Base-by-base conservation (phyloP, 2,797 vertebrate genomes). In the Silurus lanzhouensis region DNA sequence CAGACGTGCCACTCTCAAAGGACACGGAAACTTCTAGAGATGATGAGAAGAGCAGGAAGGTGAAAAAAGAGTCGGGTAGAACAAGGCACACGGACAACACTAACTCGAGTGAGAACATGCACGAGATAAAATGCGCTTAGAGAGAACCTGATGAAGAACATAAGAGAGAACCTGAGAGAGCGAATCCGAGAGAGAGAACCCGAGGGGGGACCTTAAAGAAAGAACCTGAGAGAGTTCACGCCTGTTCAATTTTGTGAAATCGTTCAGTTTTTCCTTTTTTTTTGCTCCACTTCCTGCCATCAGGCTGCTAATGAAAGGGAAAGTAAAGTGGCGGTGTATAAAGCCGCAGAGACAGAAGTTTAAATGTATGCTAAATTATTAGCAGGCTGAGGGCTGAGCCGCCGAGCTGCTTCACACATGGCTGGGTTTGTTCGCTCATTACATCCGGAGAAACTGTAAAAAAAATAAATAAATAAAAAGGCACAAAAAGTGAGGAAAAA, bases 1-100 rank as follows among this genome's bases (percentile, higher is more conserved):
- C 88, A 0, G 96, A 96, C 46, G 96, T 95, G 27, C 94, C 88
- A 0, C 91, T 93, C 92, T 97, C 96, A 91, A 97, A 96, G 68
- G 95, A 85, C 10, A 96, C 95, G 71, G 96, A 96, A 86, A 97
- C 95, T 87, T 97, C 96, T 97, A 93, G 57, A 95, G 91, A 60
- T 7, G 22, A 1, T 86, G 20, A 90, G 31, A 82, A 82, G 70
- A 74, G 22, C 1, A 89, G 68, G 44, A n/a, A 44, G 13, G 17
- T 14, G 15, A 38, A 38, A 8, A 60, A 55, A 31, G 57, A 44
- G 15, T 10, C 1, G 1, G 17, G 17, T 31, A 38, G 17, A 17
- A 46, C 68, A 46, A 5, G 8, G 1, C 55, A 57, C 17, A 44
- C 9, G 19, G 1, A 6, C 64, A 27, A 4, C 1, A 19, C 2